phyloP scores from a whole-genome alignment of 92 coral and sea anemone genomes.

The Montipora capitata region DNA sequence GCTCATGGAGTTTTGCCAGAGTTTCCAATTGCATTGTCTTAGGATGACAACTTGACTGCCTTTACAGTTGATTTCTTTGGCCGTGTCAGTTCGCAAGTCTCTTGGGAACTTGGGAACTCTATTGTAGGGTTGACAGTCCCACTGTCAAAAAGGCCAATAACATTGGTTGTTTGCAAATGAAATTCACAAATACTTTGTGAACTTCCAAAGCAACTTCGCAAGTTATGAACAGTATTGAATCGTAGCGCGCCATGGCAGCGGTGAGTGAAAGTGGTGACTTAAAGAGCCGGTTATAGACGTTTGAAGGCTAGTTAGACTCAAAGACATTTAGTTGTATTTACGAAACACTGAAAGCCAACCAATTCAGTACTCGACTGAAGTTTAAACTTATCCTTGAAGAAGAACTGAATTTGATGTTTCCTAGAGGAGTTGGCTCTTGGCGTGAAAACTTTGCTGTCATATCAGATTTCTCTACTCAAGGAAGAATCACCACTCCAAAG shows the following conservation, averaged over 20 bases:
- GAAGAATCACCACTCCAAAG: conserved; percentile 23
- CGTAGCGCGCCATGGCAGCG: background rate
- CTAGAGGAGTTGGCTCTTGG: conserved; percentile 25
- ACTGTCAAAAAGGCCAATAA: conserved; percentile 1
- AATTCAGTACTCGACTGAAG: conserved; percentile 17
- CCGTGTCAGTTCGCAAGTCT: conserved; percentile 32
- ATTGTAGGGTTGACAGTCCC: background rate
- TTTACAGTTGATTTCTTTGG: conserved; percentile 63
- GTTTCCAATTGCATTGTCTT: no score
- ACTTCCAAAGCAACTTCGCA: conserved; percentile 2
- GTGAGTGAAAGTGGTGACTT: conserved; percentile 3
- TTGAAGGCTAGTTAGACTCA: conserved; percentile 12
- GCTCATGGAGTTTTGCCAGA: no score
- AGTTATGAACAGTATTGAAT: background rate
- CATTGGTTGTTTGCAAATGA: conserved; percentile 22
- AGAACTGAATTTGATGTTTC: conserved; percentile 26
- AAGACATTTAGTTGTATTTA: conserved; percentile 21
- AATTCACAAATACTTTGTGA: background rate
- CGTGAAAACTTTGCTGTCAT: no score
- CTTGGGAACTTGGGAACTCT: conserved; percentile 40
- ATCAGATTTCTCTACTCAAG: no score
- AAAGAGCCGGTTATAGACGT: conserved; percentile 22
- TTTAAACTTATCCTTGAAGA: conserved; percentile 26
- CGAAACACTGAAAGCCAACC: conserved; percentile 30
- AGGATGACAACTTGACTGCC: no score